phyloP scores from a whole-genome alignment of 2,113 vertebrate genomes.

The Poecile atricapillus region DNA sequence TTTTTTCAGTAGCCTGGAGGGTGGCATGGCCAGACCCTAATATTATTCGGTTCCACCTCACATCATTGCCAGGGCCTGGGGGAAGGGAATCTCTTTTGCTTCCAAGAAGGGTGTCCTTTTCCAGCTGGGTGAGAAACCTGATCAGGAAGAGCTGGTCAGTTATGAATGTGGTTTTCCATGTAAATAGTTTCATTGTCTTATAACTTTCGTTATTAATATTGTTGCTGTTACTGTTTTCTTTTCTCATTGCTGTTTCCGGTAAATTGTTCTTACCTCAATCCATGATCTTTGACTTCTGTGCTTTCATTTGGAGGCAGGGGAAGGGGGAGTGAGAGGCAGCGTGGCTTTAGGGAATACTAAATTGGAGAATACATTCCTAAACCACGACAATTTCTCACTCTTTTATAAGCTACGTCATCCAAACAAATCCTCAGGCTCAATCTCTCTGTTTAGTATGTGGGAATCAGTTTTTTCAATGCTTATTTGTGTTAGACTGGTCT shows the following conservation, averaged over 20 bases:
- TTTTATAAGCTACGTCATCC: not conserved
- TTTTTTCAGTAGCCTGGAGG: not conserved
- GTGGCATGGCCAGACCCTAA: not conserved
- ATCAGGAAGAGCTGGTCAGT: fast-evolving
- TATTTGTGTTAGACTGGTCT: not conserved
- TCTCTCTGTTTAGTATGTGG: not conserved
- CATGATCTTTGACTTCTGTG: not conserved
- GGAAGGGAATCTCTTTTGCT: not conserved
- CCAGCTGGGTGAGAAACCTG: fast-evolving
- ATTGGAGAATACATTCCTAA: not conserved
- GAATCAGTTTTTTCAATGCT: not conserved
- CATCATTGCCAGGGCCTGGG: not conserved
- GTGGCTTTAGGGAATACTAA: not conserved
- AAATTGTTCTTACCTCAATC: not conserved
- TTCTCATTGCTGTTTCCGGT: not conserved
- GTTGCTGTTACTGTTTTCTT: not conserved
- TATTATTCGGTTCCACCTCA: not conserved
- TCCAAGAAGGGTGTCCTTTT: not conserved
- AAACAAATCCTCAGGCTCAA: not conserved
- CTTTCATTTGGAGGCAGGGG: not conserved
- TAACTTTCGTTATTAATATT: not conserved
- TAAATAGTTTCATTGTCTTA: not conserved
- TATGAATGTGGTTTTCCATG: not conserved
- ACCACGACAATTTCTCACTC: not conserved
- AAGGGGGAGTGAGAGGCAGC: fast-evolving